Conservation (phyloP, 1,140 invertebrate genomes). For the Archegozetes longisetosus region DNA sequence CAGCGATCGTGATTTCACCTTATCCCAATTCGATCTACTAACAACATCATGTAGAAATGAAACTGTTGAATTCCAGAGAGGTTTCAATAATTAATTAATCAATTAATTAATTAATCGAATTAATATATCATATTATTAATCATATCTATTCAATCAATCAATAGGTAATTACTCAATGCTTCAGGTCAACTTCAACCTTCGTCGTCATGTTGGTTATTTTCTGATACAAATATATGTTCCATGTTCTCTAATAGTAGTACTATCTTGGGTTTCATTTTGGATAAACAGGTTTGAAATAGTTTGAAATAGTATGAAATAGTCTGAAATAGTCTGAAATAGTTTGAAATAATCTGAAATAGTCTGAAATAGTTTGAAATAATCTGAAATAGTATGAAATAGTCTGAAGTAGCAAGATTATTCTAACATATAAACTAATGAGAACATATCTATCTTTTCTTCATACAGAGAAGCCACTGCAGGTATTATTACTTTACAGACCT, state of each 20-base stretch:
- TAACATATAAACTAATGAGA: too few species aligned
- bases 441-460: neutral
- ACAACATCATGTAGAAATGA: constrained; percentile 26
- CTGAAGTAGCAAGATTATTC: neutral
- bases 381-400: too few species aligned
- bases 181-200: constrained; percentile 34
- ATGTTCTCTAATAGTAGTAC: constrained; percentile 30
- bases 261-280: constrained; percentile 42
- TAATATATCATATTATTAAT: neutral
- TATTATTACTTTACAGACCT: neutral
- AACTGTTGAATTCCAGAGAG: constrained; percentile 25
- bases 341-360: too few species aligned
- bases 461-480: constrained; percentile 9
- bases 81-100: constrained; percentile 18
- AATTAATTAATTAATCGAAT: neutral
- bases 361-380: too few species aligned
- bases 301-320: too few species aligned
- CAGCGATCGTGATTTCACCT: constrained; percentile 23
- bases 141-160: too few species aligned
- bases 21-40: constrained; percentile 33
- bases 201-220: constrained; percentile 35
- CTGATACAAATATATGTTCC: constrained; percentile 38
- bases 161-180: constrained; percentile 29
- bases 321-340: too few species aligned
- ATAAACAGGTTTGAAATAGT: constrained; percentile 29